Conservation (phyloP, 92 coral and sea anemone genomes). For the Epizoanthus illoricatus region DNA sequence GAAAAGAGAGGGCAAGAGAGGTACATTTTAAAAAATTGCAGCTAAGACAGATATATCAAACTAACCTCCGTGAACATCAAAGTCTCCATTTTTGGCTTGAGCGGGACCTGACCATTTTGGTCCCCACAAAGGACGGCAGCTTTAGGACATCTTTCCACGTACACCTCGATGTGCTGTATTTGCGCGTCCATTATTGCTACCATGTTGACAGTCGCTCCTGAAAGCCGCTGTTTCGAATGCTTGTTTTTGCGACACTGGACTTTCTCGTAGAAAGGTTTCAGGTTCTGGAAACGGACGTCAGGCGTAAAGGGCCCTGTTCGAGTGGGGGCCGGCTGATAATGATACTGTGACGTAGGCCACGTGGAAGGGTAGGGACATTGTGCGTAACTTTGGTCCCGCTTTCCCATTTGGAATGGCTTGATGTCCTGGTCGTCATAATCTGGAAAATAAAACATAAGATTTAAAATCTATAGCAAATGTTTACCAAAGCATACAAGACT, state of each 20-base stretch:
- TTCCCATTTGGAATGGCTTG: conserved; percentile 40
- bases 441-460: not conserved
- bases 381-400: conserved; percentile 29
- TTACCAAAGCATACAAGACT: not conserved
- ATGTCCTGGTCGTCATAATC: conserved; percentile 42
- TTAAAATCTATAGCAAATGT: not conserved
- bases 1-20: not conserved
- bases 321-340: conserved; percentile 35
- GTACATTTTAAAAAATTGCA: not conserved
- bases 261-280: conserved; percentile 41
- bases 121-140: conserved; percentile 97
- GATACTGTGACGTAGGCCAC: conserved; percentile 32
- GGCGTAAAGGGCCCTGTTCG: conserved; percentile 35
- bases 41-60: not conserved
- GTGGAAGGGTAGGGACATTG: conserved; percentile 31
- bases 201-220: conserved; percentile 82
- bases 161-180: conserved; percentile 85
- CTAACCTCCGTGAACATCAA: conserved; percentile 82
- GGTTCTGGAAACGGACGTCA: conserved; percentile 38
- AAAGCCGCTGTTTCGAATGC: conserved; percentile 85
- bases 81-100: conserved; percentile 84
- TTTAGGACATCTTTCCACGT: conserved; percentile 85
- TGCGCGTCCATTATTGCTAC: conserved; percentile 81
- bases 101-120: conserved; percentile 86
- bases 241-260: conserved; percentile 95